phyloP scores from a whole-genome alignment of 2,797 vertebrate genomes.

The Otolemur crassicaudatus region DNA sequence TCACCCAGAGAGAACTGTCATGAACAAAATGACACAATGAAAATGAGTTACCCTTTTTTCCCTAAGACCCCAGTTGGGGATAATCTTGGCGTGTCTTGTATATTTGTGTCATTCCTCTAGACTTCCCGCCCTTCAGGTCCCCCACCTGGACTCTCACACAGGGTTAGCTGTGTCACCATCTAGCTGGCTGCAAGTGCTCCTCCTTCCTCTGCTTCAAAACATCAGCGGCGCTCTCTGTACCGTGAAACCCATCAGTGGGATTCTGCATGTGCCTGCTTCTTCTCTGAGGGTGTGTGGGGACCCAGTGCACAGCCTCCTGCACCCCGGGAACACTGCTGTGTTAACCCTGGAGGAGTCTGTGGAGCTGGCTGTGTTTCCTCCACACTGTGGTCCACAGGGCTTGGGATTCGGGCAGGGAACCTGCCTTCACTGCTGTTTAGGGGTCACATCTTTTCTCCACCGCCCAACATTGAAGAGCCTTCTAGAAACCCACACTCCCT shows the following conservation, averaged over 20 bases:
- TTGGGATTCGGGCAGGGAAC: not conserved
- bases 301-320: not conserved
- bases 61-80: not conserved
- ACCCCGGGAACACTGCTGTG: too few species aligned
- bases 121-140: not conserved
- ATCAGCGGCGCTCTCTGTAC: not conserved
- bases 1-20: not conserved
- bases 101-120: not conserved
- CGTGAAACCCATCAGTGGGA: not conserved
- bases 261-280: not conserved
- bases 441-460: not conserved
- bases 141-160: too few species aligned
- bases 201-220: too few species aligned
- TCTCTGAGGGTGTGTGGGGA: not conserved
- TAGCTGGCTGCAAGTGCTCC: not conserved
- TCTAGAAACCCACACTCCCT: not conserved
- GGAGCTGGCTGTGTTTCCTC: not conserved
- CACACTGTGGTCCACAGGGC: too few species aligned
- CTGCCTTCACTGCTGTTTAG: not conserved
- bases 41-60: not conserved
- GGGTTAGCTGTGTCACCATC: too few species aligned
- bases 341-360: not conserved
- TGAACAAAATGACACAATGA: not conserved
- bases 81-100: too few species aligned
- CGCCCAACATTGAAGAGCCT: too few species aligned